Conservation (phyloP, 2,888 invertebrate genomes). For the Euspilapteryx auroguttella region DNA sequence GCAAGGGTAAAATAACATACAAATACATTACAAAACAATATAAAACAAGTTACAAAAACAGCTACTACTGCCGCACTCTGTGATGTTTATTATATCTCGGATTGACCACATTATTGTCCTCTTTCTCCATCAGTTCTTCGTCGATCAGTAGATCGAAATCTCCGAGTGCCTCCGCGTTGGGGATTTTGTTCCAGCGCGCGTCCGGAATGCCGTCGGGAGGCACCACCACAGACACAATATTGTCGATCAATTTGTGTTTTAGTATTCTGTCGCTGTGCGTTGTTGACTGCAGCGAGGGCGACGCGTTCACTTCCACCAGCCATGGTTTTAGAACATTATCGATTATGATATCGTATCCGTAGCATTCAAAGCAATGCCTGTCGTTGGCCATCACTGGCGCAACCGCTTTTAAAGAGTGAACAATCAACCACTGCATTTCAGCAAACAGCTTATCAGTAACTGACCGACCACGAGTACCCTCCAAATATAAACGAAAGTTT, state of each 20-base stretch:
- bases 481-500: constrained; percentile 85
- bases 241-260: constrained; percentile 92
- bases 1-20: no score
- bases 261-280: constrained; percentile 92
- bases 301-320: constrained; percentile 95
- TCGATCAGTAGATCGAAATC: constrained; percentile 85
- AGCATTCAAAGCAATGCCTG: constrained; percentile 90
- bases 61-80: no score
- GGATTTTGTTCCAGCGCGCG: constrained; percentile 85
- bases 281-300: constrained; percentile 91
- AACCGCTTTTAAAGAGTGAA: constrained; percentile 91
- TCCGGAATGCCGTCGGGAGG: constrained; percentile 89
- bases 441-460: constrained; percentile 88
- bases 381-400: constrained; percentile 92
- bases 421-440: constrained; percentile 86
- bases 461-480: constrained; percentile 86
- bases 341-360: constrained; percentile 95
- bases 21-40: no score
- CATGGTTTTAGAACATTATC: constrained; percentile 93
- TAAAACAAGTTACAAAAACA: no score
- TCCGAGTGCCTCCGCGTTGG: constrained; percentile 71
- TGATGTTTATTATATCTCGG: no score
- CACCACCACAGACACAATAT: constrained; percentile 86
- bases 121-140: constrained; percentile 78
- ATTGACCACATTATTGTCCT: constrained; percentile 52